phyloP scores from a whole-genome alignment of 2,113 vertebrate species.

The Semicossyphus pulcher region DNA sequence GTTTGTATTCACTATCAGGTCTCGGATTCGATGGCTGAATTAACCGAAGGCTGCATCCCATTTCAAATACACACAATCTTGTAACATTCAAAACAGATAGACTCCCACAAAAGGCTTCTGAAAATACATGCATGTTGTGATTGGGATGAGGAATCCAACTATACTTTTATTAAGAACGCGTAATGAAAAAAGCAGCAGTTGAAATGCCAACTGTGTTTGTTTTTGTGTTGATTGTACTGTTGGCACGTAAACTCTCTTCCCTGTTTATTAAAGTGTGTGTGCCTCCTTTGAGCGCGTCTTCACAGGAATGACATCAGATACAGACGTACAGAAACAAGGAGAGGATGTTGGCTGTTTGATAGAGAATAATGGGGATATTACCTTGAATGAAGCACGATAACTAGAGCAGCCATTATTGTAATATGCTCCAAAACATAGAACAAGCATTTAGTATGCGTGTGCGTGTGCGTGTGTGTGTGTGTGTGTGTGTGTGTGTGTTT shows the following conservation, averaged over 20 bases:
- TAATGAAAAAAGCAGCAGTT: background rate
- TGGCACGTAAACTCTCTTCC: background rate
- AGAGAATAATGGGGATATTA: conserved; percentile 31
- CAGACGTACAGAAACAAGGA: background rate
- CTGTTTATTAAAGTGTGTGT: conserved; percentile 13
- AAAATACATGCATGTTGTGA: too few relatives aligned
- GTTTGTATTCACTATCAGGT: too few relatives aligned
- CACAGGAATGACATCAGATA: conserved; percentile 1
- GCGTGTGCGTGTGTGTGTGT: conserved; percentile 15
- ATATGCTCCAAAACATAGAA: conserved; percentile 28
- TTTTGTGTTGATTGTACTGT: conserved; percentile 22
- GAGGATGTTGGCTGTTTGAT: conserved; percentile 17
- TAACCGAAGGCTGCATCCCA: conserved; percentile 4
- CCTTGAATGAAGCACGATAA: conserved; percentile 39
- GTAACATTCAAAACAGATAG: too few relatives aligned
- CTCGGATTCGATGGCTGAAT: too few relatives aligned
- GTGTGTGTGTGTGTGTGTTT: conserved; percentile 5
- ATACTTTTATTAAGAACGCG: conserved; percentile 10
- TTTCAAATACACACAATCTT: background rate
- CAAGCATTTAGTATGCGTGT: conserved; percentile 28
- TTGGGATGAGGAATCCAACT: background rate
- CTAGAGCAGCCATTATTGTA: conserved; percentile 46
- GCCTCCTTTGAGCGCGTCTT: too few relatives aligned
- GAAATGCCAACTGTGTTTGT: conserved; percentile 26
- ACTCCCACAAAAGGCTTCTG: too few relatives aligned